These are phyloP conservation scores for Hoplias malabaricus DNA, from an alignment of 2,113 vertebrate species.

Conservation along the genomic window DNA sequence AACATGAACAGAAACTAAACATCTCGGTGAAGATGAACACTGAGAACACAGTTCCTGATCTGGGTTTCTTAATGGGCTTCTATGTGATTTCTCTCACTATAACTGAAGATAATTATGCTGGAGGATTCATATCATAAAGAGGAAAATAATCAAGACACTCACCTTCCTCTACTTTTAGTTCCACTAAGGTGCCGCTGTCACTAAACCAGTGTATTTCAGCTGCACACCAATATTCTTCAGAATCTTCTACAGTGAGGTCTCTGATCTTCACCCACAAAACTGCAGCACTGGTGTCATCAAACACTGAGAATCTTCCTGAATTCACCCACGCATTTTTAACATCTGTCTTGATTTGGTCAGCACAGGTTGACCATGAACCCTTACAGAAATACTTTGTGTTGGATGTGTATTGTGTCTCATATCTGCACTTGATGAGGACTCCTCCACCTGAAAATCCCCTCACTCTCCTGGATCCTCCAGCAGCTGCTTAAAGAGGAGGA, in stretches of 20 bases:
- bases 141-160: no score
- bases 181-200: background rate
- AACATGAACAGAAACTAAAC: no score
- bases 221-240: background rate
- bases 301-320: background rate
- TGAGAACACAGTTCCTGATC: no score
- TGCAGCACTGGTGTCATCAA: background rate
- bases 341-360: background rate
- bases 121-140: no score
- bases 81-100: no score
- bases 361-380: background rate
- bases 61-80: no score
- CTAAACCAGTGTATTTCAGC: accelerated
- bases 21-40: no score
- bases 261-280: background rate
- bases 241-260: background rate
- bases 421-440: background rate
- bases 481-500: background rate
- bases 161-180: background rate
- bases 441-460: background rate
- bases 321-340: background rate
- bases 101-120: no score
- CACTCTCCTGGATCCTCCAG: background rate
- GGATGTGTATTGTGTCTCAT: background rate
- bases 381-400: slow-evolving; percentile 7